Base-by-base conservation (phyloP, 1,140 invertebrate genomes). In the Hycleus cichorii region DNA sequence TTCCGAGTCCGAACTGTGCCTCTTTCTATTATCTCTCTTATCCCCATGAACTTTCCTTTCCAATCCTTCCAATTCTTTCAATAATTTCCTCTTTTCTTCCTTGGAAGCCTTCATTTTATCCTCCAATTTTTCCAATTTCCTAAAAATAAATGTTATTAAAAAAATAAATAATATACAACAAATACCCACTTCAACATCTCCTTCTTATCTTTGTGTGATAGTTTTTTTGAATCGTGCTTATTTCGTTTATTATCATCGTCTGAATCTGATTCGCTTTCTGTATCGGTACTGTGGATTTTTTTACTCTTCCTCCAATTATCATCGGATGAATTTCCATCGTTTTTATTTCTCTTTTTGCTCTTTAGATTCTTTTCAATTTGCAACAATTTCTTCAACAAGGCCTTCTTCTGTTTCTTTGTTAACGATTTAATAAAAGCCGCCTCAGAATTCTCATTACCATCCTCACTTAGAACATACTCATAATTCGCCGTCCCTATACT, bases 371-470 rank as follows among this genome's bases (percentile, higher is more conserved):
- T 55, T 26, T 55, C 52, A 39, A 55, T 47, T 44, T 55, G 39
- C 27, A 59, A 26, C 62, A 49, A 55, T 78, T 81, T 90, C 83
- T 88, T 93, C 3, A 97, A 76, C 47, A 97, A 74, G 69, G 91
- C 94, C 63, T 91, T 88, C 71, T 96, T 96, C 67, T 96, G 90
- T 72, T 93, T 91, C 56, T 86, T 88, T 9, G 85, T 86, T 4
- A 96, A 71, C 4, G 88, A 86, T 71, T 90, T 91, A 0, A 97
- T 73, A 60, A 96, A 90, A 54, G 85, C 79, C 8, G 85, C 78
- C 77, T 92, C 86, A 75, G 76, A 57, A 74, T 81, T 72, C 55
- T 89, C 86, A 48, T 86, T 81, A 55, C 85, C 83, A 12, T 72
- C 72, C 49, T 76, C 75, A 61, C 72, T 76, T 10, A 77, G 62